Evolutionary conservation across 2,113 vertebrate genomes (phyloP).

Genomic region (Corythornis cristatus): DNA sequence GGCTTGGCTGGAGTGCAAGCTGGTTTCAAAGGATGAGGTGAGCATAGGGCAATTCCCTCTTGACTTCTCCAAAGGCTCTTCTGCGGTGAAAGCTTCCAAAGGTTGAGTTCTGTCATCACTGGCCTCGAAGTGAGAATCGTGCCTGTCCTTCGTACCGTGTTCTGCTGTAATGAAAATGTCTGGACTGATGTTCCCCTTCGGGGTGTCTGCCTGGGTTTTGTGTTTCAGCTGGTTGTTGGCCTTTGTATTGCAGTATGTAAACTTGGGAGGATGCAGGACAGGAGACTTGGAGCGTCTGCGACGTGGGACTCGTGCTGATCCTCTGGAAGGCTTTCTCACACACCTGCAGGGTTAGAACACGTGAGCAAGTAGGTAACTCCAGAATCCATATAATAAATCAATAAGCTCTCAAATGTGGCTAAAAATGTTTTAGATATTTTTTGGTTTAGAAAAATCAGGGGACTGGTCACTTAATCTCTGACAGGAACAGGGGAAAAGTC

Average conservation of each 20-base stretch:
- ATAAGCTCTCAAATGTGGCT: neutral
- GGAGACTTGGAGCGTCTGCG: slow-evolving; percentile 86
- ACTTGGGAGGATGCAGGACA: slow-evolving; percentile 89
- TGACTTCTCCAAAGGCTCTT: slow-evolving; percentile 60
- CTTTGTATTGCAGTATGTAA: slow-evolving; percentile 85
- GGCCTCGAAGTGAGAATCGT: slow-evolving; percentile 75
- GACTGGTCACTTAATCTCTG: neutral
- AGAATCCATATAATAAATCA: neutral
- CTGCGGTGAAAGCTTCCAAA: slow-evolving; percentile 54
- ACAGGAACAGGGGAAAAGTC: neutral
- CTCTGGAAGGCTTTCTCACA: slow-evolving; percentile 79
- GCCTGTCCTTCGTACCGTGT: slow-evolving; percentile 59
- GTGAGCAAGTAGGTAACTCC: neutral
- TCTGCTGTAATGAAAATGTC: slow-evolving; percentile 73
- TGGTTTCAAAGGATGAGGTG: slow-evolving; percentile 66
- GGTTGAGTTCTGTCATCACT: slow-evolving; percentile 66
- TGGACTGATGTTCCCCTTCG: slow-evolving; percentile 59
- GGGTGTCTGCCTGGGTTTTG: slow-evolving; percentile 79
- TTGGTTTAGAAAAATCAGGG: neutral
- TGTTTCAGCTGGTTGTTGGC: slow-evolving; percentile 82
- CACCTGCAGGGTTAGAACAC: slow-evolving; percentile 54
- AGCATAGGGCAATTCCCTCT: slow-evolving; percentile 34
- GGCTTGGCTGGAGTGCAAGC: slow-evolving; percentile 63
- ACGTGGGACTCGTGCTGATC: slow-evolving; percentile 70
- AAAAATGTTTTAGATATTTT: neutral